phyloP scores from a whole-genome alignment of 30 jellyfish, hydroid and myxozoan genomes.

The Sanderia malayensis region DNA sequence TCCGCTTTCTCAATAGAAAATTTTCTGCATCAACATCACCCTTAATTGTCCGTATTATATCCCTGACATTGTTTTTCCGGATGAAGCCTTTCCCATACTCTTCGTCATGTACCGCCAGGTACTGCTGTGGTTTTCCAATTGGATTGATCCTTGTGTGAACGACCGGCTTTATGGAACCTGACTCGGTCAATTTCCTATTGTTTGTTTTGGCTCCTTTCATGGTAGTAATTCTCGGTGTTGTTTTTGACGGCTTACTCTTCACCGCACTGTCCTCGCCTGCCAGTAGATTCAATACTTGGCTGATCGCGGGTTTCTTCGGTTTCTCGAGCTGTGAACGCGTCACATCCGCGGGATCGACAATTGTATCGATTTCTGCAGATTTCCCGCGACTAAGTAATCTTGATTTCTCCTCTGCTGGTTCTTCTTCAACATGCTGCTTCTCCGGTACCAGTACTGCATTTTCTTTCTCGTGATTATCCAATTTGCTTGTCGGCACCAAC shows the following conservation, averaged over 20 bases:
- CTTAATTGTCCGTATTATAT: conserved; percentile 44
- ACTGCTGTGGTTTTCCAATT: neutral
- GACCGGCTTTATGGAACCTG: conserved; percentile 9
- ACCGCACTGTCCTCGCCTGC: conserved; percentile 28
- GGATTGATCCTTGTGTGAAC: neutral
- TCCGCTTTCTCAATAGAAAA: conserved; percentile 41
- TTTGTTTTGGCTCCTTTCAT: neutral
- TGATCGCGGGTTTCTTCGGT: conserved; percentile 58
- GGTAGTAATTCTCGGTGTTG: neutral
- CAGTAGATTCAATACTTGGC: conserved; percentile 41
- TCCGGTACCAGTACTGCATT: conserved; percentile 1
- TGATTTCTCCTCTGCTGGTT: conserved; percentile 40
- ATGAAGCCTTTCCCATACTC: conserved; percentile 47
- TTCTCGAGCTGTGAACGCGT: conserved; percentile 68
- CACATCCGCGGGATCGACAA: conserved; percentile 66
- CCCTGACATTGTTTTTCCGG: conserved; percentile 25
- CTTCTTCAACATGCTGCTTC: conserved; percentile 19
- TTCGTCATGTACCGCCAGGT: conserved; percentile 22
- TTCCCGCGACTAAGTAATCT: conserved; percentile 24
- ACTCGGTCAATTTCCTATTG: neutral
- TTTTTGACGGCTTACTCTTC: neutral
- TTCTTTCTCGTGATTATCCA: neutral
- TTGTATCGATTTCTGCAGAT: conserved; percentile 22
- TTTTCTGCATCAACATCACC: conserved; percentile 36
- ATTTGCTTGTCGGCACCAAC: conserved; percentile 37